Conservation (phyloP, 2,113 vertebrate genomes). For the Podarcis raffonei region DNA sequence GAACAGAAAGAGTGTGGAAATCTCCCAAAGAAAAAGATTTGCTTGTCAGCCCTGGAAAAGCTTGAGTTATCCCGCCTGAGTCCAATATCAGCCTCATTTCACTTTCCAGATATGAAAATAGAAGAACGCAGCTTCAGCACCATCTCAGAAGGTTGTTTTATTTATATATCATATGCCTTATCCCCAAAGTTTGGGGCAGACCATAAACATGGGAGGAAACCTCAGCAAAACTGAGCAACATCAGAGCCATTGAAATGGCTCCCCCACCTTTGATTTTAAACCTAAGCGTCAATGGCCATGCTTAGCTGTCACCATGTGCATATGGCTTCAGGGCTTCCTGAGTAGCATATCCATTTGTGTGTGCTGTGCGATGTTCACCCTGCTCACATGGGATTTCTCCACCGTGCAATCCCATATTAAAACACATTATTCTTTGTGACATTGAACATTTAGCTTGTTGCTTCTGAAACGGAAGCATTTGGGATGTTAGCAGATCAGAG, state of each 20-base stretch:
- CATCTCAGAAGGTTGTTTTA: slow-evolving; percentile 28
- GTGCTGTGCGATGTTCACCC: too few species aligned
- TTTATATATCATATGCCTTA: not conserved
- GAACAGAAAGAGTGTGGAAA: slow-evolving; percentile 27
- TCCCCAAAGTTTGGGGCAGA: not conserved
- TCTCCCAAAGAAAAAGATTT: slow-evolving; percentile 57
- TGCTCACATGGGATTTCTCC: not conserved
- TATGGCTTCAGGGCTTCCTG: not conserved
- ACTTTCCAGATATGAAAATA: not conserved
- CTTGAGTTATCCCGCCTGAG: slow-evolving; percentile 80
- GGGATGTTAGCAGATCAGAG: not conserved
- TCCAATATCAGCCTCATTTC: slow-evolving; percentile 74
- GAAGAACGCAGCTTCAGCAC: not conserved
- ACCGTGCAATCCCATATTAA: not conserved
- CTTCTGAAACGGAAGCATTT: not conserved
- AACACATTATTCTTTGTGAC: not conserved
- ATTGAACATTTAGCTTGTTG: not conserved
- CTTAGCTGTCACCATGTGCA: not conserved
- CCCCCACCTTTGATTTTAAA: not conserved
- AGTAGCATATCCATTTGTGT: too few species aligned
- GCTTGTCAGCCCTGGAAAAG: slow-evolving; percentile 77
- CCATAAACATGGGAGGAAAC: not conserved
- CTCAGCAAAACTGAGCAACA: not conserved
- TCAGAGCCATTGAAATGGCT: not conserved
- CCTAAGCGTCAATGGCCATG: not conserved